phyloP scores from a whole-genome alignment of 35 echinoderm and acorn worm species.

The Eucidaris tribuloides region DNA sequence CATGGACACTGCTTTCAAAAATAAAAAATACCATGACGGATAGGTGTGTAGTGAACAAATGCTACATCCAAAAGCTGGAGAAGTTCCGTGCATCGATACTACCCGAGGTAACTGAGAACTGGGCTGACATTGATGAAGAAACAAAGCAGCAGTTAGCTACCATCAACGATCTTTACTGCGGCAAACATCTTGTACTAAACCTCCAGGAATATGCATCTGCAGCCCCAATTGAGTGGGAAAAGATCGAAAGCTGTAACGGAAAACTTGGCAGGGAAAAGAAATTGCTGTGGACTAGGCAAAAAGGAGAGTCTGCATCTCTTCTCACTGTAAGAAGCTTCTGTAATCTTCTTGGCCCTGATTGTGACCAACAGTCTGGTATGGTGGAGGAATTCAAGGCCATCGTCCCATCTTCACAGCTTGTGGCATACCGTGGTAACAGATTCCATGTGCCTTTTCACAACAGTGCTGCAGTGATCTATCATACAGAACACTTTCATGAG shows the following conservation, averaged over 20 bases:
- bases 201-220: conserved; percentile 45
- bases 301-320: conserved; percentile 39
- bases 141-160: conserved; percentile 14
- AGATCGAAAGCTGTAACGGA: not conserved
- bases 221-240: conserved; percentile 70
- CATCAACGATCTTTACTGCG: conserved; percentile 42
- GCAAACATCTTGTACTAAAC: conserved; percentile 36
- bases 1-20: conserved; percentile 28
- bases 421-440: conserved; percentile 46
- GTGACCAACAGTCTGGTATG: conserved; percentile 33
- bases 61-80: conserved; percentile 28
- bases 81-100: conserved; percentile 15
- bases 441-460: conserved; percentile 45
- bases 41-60: conserved; percentile 39
- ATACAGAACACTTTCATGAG: conserved; percentile 10
- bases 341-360: conserved; percentile 49
- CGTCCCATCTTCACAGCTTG: conserved; percentile 20
- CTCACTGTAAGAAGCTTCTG: conserved; percentile 36
- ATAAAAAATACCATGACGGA: conserved; percentile 63
- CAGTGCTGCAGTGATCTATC: conserved; percentile 16
- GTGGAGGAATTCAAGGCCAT: conserved; percentile 37
- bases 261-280: conserved; percentile 59
- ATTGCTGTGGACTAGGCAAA: not conserved
- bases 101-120: conserved; percentile 23
- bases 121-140: conserved; percentile 26